These are phyloP conservation scores for Nestor notabilis DNA, from an alignment of 2,113 vertebrate species.

Conservation along the genomic window DNA sequence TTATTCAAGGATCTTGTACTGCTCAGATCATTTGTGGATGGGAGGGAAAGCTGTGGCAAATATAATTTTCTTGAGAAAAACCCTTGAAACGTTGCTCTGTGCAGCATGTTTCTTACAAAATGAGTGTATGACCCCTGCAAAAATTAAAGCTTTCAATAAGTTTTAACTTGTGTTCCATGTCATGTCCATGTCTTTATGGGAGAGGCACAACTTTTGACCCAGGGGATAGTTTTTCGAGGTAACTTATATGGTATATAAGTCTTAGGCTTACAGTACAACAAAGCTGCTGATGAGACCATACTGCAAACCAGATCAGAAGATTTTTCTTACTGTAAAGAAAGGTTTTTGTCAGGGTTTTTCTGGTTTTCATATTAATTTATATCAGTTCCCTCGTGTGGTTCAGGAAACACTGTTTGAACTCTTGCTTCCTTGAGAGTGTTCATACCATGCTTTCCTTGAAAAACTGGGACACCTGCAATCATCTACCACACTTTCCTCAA, in stretches of 20 bases:
- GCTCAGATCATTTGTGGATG: neutral
- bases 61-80: neutral
- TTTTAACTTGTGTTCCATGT: neutral
- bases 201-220: neutral
- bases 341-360: fast-evolving
- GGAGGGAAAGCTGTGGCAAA: neutral
- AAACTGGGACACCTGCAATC: neutral
- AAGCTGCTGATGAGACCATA: neutral
- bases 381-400: neutral
- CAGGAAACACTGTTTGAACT: neutral
- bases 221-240: neutral
- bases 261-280: neutral
- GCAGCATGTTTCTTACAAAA: neutral
- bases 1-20: neutral
- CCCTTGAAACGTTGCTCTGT: neutral
- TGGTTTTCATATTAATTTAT: neutral
- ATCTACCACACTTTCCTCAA: neutral
- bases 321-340: neutral
- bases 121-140: too few species aligned
- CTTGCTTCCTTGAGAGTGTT: neutral
- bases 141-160: neutral
- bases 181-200: neutral
- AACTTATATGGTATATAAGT: neutral
- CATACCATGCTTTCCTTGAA: neutral
- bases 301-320: neutral